phyloP scores from a whole-genome alignment of 2,113 vertebrate species.

The Aplodontia rufa region DNA sequence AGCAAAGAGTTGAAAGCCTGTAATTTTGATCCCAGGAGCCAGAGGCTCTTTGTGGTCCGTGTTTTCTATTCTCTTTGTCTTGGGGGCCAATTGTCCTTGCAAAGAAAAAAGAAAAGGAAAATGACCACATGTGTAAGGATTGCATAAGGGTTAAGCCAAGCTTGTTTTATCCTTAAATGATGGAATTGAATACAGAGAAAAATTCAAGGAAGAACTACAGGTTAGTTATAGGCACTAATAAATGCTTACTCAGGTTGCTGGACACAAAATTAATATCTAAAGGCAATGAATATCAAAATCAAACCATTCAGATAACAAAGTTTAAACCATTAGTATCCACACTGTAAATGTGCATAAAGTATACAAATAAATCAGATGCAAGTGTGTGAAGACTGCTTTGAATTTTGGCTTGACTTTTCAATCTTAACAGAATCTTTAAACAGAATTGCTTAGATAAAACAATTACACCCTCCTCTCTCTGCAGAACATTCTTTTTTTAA shows the following conservation, averaged over 20 bases:
- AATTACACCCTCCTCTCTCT: neutral
- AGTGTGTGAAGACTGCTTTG: neutral
- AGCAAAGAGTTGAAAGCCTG: neutral
- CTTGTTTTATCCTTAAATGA: neutral
- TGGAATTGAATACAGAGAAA: neutral
- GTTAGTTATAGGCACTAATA: neutral
- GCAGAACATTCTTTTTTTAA: neutral
- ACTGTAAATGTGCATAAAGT: neutral
- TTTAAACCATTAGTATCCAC: neutral
- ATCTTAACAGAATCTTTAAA: neutral
- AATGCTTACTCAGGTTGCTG: neutral
- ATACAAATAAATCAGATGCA: neutral
- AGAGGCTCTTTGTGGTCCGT: neutral
- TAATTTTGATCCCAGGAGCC: neutral
- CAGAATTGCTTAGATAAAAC: neutral
- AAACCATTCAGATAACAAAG: neutral
- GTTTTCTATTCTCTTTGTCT: neutral
- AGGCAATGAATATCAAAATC: neutral
- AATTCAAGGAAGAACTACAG: neutral
- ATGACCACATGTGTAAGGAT: neutral
- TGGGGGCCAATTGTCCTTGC: neutral
- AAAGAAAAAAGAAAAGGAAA: neutral
- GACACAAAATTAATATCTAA: neutral
- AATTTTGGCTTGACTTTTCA: neutral
- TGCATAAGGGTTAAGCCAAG: neutral